Percentiles rank a stretch among this genome's conserved stretches.
Conservation (phyloP, 2,113 vertebrate species). For the Zeus faber region DNA sequence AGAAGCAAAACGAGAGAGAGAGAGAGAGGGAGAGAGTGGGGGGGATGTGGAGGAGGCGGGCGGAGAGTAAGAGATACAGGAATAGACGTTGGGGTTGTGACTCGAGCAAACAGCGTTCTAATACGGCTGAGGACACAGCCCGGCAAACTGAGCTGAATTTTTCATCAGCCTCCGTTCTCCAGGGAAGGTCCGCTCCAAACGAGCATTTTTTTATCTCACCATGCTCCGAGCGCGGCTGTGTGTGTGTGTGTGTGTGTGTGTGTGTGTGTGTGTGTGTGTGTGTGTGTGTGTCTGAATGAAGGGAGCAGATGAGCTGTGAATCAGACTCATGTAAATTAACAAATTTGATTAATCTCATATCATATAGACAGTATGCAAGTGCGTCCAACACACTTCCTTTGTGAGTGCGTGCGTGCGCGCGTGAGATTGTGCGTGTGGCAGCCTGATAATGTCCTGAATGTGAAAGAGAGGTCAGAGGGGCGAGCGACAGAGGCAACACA, state of each 20-base stretch:
- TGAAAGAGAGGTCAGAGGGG: background rate
- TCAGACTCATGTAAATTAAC: too few species aligned
- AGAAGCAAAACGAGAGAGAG: conserved; percentile 1
- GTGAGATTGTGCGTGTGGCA: background rate
- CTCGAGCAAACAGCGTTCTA: conserved; percentile 17
- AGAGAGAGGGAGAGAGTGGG: conserved; percentile 1
- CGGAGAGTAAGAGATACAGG: background rate
- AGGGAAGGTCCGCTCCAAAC: background rate
- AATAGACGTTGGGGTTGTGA: conserved; percentile 10
- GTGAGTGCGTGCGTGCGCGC: conserved; percentile 4
- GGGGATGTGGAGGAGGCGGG: background rate
- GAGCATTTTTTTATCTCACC: too few species aligned
- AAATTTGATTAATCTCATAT: too few species aligned
- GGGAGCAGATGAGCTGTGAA: too few species aligned
- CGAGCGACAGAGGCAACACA: too few species aligned
- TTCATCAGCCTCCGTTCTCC: conserved; percentile 44
- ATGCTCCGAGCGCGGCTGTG: background rate
- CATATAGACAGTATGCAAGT: conserved; percentile 32
- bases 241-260: conserved; percentile 1
- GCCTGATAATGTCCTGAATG: background rate
- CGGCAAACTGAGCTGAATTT: conserved; percentile 43
- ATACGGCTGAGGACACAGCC: conserved; percentile 24
- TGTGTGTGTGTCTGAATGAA: background rate
- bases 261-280: background rate
- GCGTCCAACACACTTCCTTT: background rate